Conservation (phyloP, 2,113 vertebrate species). For the Alouatta palliata region DNA sequence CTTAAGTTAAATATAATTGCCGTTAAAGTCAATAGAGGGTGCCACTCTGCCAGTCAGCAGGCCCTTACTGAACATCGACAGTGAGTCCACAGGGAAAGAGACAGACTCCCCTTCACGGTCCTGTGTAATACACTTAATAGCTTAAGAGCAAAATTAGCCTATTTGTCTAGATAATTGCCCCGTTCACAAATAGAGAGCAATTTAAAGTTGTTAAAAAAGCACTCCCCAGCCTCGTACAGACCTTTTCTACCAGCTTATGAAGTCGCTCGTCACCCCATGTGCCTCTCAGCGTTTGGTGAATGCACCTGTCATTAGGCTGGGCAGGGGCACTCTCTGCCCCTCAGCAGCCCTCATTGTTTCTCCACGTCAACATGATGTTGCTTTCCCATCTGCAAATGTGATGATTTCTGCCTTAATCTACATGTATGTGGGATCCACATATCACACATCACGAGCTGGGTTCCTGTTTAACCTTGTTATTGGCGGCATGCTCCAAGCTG, state of each 20-base stretch:
- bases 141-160: not conserved
- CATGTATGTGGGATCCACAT: not conserved
- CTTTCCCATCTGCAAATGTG: not conserved
- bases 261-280: rapidly evolving
- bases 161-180: not conserved
- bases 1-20: not conserved
- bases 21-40: not conserved
- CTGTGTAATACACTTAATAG: not conserved
- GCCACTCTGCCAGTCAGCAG: rapidly evolving
- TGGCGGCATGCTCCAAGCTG: not conserved
- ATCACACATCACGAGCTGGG: not conserved
- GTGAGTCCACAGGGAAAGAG: not conserved
- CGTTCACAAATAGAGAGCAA: not conserved
- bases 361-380: not conserved
- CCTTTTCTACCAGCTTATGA: not conserved
- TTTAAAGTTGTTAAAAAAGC: not conserved
- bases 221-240: not conserved
- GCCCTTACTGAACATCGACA: rapidly evolving
- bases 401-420: not conserved
- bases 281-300: not conserved
- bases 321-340: no score
- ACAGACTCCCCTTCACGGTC: not conserved
- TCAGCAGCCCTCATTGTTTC: not conserved
- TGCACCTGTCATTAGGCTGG: not conserved
- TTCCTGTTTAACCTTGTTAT: not conserved